A percentile compares a stretch with the other conserved stretches of the same genome.
Conservation (phyloP, 2,797 vertebrate genomes). For the Kryptolebias ocellatus region DNA sequence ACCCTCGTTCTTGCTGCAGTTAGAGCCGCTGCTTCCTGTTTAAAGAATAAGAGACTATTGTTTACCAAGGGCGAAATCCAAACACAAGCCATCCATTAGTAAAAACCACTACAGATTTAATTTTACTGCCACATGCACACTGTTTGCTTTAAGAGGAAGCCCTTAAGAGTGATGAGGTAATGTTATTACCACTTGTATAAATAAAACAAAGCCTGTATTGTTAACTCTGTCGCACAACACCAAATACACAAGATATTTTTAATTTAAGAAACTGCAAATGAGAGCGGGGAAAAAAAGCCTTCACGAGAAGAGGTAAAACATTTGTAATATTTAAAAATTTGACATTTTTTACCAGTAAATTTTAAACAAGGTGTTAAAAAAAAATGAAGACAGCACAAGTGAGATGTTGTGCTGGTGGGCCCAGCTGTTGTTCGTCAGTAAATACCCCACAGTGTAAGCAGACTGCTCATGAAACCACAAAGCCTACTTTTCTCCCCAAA, state of each 20-base stretch:
- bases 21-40: conserved; percentile 95
- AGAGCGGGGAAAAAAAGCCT: not conserved
- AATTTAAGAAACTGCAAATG: not conserved
- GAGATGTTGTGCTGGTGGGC: conserved; percentile 28
- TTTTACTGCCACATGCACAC: conserved; percentile 41
- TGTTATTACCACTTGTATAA: not conserved
- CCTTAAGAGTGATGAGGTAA: conserved; percentile 15
- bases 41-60: conserved; percentile 18
- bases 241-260: not conserved
- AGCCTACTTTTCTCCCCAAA: conserved; percentile 53
- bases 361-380: conserved; percentile 1
- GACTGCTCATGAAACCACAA: conserved; percentile 54
- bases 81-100: conserved; percentile 25
- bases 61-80: not conserved
- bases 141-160: conserved; percentile 14
- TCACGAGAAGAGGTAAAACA: conserved; percentile 1
- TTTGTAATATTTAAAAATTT: conserved; percentile 2
- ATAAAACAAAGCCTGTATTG: conserved; percentile 10
- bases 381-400: conserved; percentile 32
- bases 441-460: conserved; percentile 50
- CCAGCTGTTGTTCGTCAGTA: conserved; percentile 51
- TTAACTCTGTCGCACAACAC: not conserved
- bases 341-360: conserved; percentile 10
- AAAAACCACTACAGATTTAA: conserved; percentile 48
- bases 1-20: conserved; percentile 90